phyloP scores from a whole-genome alignment of 2,797 vertebrate species.

The Chlorospingus flavigularis region DNA sequence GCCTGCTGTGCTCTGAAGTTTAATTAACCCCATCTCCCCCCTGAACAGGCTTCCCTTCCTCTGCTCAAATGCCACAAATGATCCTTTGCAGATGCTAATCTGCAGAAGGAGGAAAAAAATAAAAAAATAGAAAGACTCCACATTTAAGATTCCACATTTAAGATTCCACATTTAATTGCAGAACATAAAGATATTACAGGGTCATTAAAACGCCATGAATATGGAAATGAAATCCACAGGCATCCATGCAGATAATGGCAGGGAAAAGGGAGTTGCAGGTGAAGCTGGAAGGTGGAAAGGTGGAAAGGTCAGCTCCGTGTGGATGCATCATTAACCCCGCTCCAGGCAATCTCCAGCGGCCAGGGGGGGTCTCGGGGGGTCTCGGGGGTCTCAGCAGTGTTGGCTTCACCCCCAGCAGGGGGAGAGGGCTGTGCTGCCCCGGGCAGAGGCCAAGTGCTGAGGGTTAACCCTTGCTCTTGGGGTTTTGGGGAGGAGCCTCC shows the following conservation, averaged over 20 bases:
- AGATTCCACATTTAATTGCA: constrained; percentile 43
- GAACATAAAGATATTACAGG: constrained; percentile 42
- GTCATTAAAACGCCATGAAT: constrained; percentile 61
- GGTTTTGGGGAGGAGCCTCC: neutral
- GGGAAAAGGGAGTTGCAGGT: constrained; percentile 18
- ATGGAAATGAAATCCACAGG: constrained; percentile 61
- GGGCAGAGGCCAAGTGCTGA: fast-evolving
- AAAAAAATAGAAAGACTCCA: neutral
- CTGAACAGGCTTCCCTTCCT: neutral
- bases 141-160: neutral
- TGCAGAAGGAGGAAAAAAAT: neutral
- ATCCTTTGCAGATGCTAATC: constrained; percentile 38
- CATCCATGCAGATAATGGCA: constrained; percentile 18
- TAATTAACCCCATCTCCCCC: neutral
- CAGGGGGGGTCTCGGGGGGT: fast-evolving
- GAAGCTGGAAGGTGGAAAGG: constrained; percentile 1
- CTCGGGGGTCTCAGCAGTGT: neutral
- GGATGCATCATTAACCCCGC: neutral
- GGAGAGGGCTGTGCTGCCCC: neutral
- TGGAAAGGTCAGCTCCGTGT: neutral
- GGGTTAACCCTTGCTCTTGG: neutral
- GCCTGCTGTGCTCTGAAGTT: neutral
- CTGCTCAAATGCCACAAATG: neutral
- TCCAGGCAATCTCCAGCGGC: neutral
- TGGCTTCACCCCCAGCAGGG: neutral